These are phyloP conservation scores for Caenorhabditis becei DNA, from an alignment of 2,888 invertebrate species.

Conservation along the genomic window DNA sequence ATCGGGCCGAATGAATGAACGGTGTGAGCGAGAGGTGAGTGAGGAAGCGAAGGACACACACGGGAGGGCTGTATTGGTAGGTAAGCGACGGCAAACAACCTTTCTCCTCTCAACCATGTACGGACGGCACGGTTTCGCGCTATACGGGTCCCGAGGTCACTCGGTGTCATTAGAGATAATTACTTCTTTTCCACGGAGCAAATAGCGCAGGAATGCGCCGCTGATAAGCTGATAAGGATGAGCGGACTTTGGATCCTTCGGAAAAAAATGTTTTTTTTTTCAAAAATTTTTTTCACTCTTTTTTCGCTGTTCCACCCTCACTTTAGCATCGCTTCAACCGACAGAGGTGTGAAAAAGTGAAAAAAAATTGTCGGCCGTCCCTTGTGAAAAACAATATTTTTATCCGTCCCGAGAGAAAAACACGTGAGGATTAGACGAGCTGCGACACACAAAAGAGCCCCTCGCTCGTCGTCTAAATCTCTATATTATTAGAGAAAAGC, in stretches of 20 bases:
- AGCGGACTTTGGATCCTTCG: too few species aligned
- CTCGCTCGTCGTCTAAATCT: conserved; percentile 13
- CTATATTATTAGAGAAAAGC: too few species aligned
- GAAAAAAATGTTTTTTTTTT: too few species aligned
- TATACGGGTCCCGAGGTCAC: conserved; percentile 5
- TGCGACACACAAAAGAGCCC: conserved; percentile 23
- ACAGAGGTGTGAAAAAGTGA: conserved; percentile 12
- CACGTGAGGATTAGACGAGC: conserved; percentile 58
- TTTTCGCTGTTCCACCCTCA: too few species aligned
- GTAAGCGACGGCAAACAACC: conserved; percentile 13
- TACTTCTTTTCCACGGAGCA: too few species aligned
- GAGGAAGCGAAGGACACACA: background rate
- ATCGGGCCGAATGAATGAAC: background rate
- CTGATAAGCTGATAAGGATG: too few species aligned
- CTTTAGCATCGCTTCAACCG: too few species aligned
- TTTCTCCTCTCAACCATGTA: background rate
- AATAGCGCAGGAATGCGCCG: too few species aligned
- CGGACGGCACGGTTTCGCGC: conserved; percentile 23
- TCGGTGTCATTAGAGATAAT: too few species aligned
- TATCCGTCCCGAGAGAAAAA: conserved; percentile 36
- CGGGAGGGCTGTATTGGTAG: background rate
- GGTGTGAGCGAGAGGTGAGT: background rate
- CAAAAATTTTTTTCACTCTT: too few species aligned
- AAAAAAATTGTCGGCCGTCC: background rate
- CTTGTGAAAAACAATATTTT: conserved; percentile 32